These are phyloP conservation scores for Gopherus flavomarginatus DNA, from an alignment of 2,113 vertebrate species.

Conservation along the genomic window DNA sequence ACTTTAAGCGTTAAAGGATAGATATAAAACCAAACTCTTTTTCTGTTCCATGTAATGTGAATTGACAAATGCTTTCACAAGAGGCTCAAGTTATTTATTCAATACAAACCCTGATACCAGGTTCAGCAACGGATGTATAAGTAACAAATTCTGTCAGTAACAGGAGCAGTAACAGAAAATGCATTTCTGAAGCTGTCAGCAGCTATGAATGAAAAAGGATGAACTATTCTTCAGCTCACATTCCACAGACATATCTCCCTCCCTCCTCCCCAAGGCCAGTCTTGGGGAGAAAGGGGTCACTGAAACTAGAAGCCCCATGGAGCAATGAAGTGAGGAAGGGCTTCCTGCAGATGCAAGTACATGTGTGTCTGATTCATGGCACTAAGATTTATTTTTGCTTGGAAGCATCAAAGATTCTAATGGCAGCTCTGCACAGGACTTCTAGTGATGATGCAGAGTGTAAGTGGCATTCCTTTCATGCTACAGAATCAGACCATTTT, in stretches of 20 bases:
- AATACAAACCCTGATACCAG: not conserved
- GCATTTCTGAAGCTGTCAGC: not conserved
- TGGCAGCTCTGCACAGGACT: constrained; percentile 34
- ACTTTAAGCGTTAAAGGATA: not conserved
- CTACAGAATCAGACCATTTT: constrained; percentile 47
- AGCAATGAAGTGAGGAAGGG: not conserved
- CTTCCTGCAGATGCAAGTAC: constrained; percentile 30
- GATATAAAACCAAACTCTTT: not conserved
- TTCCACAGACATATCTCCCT: not conserved
- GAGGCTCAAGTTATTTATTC: not conserved
- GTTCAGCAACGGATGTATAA: not conserved
- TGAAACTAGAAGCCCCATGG: not conserved
- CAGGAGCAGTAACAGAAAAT: accelerated
- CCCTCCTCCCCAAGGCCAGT: not conserved
- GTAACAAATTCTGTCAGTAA: not conserved
- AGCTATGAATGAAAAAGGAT: accelerated
- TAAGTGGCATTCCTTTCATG: constrained; percentile 55
- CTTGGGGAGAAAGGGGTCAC: too few species aligned
- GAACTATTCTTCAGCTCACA: not conserved
- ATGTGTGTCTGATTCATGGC: constrained; percentile 30
- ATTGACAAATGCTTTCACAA: not conserved
- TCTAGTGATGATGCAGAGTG: constrained; percentile 52
- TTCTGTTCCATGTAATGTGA: not conserved
- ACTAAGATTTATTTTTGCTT: constrained; percentile 35
- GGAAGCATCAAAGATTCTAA: constrained; percentile 6